phyloP scores from a whole-genome alignment of 1,140 invertebrate species.

The Tetramorium alpestre region DNA sequence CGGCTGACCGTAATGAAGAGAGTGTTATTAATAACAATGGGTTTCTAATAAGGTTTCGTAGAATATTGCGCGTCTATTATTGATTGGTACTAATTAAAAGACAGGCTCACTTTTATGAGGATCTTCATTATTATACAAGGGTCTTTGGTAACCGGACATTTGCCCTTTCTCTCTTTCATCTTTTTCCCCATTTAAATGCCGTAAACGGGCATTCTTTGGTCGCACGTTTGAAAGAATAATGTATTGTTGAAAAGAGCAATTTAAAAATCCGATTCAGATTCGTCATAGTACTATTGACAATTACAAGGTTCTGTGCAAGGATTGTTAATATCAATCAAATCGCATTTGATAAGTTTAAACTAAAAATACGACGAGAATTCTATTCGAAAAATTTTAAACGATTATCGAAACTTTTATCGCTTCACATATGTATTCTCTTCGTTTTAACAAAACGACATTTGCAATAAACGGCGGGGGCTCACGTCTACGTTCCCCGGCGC shows the following conservation, averaged over 20 bases:
- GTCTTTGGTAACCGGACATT: neutral
- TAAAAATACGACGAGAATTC: neutral
- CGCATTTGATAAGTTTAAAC: neutral
- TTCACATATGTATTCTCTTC: neutral
- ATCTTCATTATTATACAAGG: neutral
- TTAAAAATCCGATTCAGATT: neutral
- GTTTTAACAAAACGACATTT: neutral
- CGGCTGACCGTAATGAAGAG: neutral
- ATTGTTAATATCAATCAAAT: neutral
- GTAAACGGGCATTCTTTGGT: neutral
- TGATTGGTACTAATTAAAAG: slow-evolving; percentile 18
- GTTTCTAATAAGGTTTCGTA: neutral
- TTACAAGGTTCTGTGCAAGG: neutral
- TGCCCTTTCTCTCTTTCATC: neutral
- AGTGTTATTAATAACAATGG: slow-evolving; percentile 48
- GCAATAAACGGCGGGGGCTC: slow-evolving; percentile 1
- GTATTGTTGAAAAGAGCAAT: neutral
- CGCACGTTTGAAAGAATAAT: neutral
- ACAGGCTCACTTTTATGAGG: neutral
- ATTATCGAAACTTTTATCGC: neutral
- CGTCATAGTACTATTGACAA: neutral
- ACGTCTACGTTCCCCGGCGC: neutral
- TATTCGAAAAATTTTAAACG: neutral
- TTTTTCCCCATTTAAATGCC: neutral
- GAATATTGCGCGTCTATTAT: neutral